phyloP scores from a whole-genome alignment of 2,888 invertebrate species.

The Myopa tessellatipennis region DNA sequence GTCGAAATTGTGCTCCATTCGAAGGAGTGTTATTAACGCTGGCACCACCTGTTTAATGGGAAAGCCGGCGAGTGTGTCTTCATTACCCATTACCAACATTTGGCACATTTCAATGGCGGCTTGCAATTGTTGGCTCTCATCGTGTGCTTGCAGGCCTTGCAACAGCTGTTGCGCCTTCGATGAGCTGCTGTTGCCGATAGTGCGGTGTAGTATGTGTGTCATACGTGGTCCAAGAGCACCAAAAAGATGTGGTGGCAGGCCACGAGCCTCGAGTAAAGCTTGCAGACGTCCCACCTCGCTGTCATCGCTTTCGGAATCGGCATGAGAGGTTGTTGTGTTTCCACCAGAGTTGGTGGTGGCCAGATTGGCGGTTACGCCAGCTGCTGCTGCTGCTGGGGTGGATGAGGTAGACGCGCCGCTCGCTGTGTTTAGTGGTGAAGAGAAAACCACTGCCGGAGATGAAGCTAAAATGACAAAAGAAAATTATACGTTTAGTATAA shows the following conservation, averaged over 20 bases:
- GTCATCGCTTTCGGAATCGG: slow-evolving; percentile 86
- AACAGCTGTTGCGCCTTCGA: slow-evolving; percentile 94
- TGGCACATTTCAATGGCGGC: slow-evolving; percentile 99
- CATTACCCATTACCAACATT: slow-evolving; percentile 98
- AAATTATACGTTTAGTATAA: no score
- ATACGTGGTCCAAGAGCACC: slow-evolving; percentile 95
- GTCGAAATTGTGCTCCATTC: slow-evolving; percentile 99
- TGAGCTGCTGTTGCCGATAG: slow-evolving; percentile 87
- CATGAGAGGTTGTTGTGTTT: slow-evolving; percentile 57
- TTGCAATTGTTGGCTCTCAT: slow-evolving; percentile 95
- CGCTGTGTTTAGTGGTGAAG: slow-evolving; percentile 38
- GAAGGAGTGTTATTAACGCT: slow-evolving; percentile 89
- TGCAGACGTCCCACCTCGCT: slow-evolving; percentile 96
- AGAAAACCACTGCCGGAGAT: slow-evolving; percentile 56
- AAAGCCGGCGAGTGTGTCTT: slow-evolving; percentile 97
- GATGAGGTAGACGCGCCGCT: slow-evolving; percentile 48
- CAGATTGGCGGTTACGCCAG: slow-evolving; percentile 51
- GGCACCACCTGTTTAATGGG: slow-evolving; percentile 98
- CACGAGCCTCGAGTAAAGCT: slow-evolving; percentile 92
- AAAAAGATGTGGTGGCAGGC: slow-evolving; percentile 95
- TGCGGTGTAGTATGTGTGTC: slow-evolving; percentile 94
- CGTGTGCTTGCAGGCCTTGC: slow-evolving; percentile 91
- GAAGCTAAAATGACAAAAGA: slow-evolving; percentile 36
- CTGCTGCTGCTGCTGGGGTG: slow-evolving; percentile 44
- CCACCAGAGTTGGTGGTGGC: slow-evolving; percentile 62